Evolutionary conservation across 2,113 vertebrate species (phyloP).

Genomic region (Mormyrus lacerda): DNA sequence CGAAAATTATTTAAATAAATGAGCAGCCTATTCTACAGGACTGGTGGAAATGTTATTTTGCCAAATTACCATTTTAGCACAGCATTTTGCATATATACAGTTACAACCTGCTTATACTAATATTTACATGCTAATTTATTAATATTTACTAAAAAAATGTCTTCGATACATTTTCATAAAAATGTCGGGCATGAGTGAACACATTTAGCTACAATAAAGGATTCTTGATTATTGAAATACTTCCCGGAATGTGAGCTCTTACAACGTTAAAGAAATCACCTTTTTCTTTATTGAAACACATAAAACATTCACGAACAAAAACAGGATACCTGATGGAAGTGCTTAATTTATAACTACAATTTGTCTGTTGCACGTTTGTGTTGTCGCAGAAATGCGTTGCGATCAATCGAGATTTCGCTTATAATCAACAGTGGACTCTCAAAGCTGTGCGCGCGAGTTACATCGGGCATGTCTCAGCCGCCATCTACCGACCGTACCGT

Average conservation of each 20-base stretch:
- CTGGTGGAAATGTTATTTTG: background rate
- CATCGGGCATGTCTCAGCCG: background rate
- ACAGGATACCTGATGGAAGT: background rate
- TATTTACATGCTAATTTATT: background rate
- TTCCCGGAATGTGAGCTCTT: background rate
- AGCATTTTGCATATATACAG: background rate
- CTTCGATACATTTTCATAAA: background rate
- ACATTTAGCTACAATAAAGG: background rate
- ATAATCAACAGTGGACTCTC: background rate
- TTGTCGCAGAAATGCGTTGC: background rate
- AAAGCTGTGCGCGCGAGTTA: background rate
- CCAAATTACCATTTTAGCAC: background rate
- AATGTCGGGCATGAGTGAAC: background rate
- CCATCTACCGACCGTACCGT: background rate
- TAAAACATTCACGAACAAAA: background rate
- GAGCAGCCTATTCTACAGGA: background rate
- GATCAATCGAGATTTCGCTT: background rate
- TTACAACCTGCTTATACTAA: background rate
- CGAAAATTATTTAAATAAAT: background rate
- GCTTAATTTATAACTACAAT: background rate
- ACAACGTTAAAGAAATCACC: background rate
- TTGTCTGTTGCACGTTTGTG: background rate
- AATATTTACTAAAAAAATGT: background rate
- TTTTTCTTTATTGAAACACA: background rate
- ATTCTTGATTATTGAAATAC: background rate